A percentile compares a stretch with the other conserved stretches of the same genome.
phyloP scores from a whole-genome alignment of 1,140 invertebrate genomes.

The Mya arenaria region DNA sequence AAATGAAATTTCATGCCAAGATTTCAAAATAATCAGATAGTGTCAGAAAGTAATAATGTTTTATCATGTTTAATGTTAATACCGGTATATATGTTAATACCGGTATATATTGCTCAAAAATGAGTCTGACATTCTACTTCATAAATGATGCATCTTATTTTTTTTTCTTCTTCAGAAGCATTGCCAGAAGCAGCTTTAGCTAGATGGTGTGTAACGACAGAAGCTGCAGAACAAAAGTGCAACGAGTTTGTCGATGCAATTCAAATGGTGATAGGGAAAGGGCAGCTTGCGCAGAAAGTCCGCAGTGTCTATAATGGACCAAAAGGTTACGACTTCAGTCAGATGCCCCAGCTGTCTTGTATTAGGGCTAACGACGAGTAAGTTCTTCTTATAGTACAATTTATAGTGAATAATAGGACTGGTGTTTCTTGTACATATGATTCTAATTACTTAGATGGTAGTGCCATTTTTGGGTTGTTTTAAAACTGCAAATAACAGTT shows the following conservation, averaged over 20 bases:
- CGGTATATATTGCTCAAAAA: not conserved
- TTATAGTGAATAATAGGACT: not conserved
- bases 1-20: not conserved
- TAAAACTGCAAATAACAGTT: too few species aligned
- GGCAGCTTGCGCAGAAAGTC: conserved; percentile 47
- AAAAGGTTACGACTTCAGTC: conserved; percentile 22
- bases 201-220: conserved; percentile 91
- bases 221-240: conserved; percentile 94
- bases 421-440: not conserved
- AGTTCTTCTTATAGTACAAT: too few species aligned
- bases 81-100: too few species aligned
- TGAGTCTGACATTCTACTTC: not conserved
- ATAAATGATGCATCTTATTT: not conserved
- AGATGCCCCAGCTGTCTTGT: conserved; percentile 60
- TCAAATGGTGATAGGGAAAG: conserved; percentile 74
- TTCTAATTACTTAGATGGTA: too few species aligned
- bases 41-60: too few species aligned
- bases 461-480: too few species aligned
- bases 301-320: not conserved
- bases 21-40: not conserved
- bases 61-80: too few species aligned
- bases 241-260: conserved; percentile 91
- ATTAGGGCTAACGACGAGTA: conserved; percentile 68
- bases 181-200: conserved; percentile 10
- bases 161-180: not conserved